Evolutionary conservation across 2,113 vertebrate species (phyloP), one percentile per base, ranked within the genome.

Genomic region (Acrocephalus kingi): DNA sequence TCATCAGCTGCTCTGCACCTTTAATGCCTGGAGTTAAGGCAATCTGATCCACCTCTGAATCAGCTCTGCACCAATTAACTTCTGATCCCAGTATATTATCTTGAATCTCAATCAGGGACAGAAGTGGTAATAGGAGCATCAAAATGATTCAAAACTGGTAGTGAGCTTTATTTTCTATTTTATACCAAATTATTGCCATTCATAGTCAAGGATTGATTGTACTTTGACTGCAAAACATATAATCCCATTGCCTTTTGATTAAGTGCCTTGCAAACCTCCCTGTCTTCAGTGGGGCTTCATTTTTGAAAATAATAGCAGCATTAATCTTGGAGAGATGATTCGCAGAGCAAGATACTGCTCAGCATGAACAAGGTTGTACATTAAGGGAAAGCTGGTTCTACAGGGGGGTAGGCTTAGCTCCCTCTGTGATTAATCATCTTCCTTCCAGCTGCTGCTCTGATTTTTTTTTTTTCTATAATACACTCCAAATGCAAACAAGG

Each of bases 401-500:
- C 51, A 66, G 73, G 15, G 15, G 27, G 5, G 55, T 74, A 85
- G 49, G 48, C 15, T 90, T 81, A 74, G 24, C 45, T 94, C 83
- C 83, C 68, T 90, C 89, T 94, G 90, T 94, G 92, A 93, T 93
- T 96, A 95, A 93, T 90, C 88, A 92, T 84, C 75, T 90, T 56
- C 63, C 43, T 96, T 43, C 35, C 72, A 90, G 92, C 90, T 96
- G 55, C 72, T 92, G 51, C 72, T 90, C 72, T 89, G 23, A 51
- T n/a, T 81, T 81, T 85, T 56, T 18, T 85, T 81, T 85, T 79
- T 89, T 20, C 39, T 58, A 87, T 62, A 77, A 86, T 80, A 37
- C 27, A 48, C 51, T 88, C 68, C 83, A 92, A 77, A 97, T 90
- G 83, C 92, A 95, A 93, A 94, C 51, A 87, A 83, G 74, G n/a